Evolutionary conservation across 2,888 invertebrate genomes (phyloP).

Genomic region (Parapristionchus giblindavisi): DNA sequence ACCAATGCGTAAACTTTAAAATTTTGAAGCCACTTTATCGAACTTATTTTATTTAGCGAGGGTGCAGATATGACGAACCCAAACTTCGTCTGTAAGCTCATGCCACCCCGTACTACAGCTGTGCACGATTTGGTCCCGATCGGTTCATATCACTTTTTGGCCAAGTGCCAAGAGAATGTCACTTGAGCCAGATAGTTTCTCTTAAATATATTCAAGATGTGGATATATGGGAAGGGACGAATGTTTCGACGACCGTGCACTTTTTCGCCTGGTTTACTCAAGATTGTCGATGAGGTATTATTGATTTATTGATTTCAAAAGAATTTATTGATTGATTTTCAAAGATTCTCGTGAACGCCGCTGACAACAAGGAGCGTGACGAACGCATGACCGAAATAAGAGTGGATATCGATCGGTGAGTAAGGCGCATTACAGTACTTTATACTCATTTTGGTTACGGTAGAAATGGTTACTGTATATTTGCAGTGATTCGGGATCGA

Average conservation of each 20-base stretch:
- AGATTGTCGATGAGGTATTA: background rate
- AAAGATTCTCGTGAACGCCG: conserved; percentile 87
- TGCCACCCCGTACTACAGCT: no score
- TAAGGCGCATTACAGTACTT: background rate
- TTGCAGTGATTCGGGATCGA: conserved; percentile 22
- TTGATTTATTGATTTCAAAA: background rate
- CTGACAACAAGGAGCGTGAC: conserved; percentile 58
- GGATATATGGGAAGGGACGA: conserved; percentile 83
- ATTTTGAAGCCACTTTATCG: no score
- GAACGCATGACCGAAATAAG: conserved; percentile 47
- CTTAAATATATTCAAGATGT: conserved; percentile 80
- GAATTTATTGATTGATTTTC: conserved; percentile 83
- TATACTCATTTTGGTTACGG: background rate
- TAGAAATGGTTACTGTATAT: background rate
- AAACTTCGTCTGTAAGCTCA: no score
- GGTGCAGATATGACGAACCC: no score
- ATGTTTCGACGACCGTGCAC: conserved; percentile 87
- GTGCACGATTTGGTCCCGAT: no score
- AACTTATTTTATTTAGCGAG: no score
- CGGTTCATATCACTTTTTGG: no score
- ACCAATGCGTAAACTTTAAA: no score
- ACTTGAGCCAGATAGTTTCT: no score
- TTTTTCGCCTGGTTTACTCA: conserved; percentile 94
- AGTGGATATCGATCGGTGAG: conserved; percentile 78
- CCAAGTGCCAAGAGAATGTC: no score